Base-by-base conservation (phyloP, 2,113 vertebrate genomes). In the Rhizomys pruinosus region DNA sequence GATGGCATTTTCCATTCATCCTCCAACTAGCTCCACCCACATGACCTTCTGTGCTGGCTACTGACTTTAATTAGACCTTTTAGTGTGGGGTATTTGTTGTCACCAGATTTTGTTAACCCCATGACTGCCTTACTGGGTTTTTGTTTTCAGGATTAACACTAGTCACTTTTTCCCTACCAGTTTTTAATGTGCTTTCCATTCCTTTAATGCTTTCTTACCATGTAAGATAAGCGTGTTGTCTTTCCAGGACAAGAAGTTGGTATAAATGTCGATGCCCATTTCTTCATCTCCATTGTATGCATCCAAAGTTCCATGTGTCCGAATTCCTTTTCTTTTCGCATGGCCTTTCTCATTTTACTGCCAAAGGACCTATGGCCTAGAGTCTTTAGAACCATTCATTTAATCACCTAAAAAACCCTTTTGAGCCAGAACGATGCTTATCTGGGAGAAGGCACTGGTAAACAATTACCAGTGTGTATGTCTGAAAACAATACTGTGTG, bases 201-300 rank as follows among this genome's bases (percentile, higher is more conserved):
- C 82, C 92, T 94, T 86, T 97, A 90, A 95, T 92, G 86, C 97
- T 97, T 97, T 96, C 94, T 97, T 96, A 80, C 87, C 95, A 44
- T 20, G 1, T 84, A 47, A 91, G 66, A 3, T 82, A 44, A 91
- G 52, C 22, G 42, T 61, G 72, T 81, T 95, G 32, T 92, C 23
- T 90, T 84, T 95, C 34, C 68, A 84, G 16, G 80, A 78, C 8
- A 32, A 63, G 20, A 92, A 89, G 7, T 44, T 87, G 34, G 16
- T 93, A 0, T 77, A 71, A 39, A 27, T 84, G 89, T 92, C 81
- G 32, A 84, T 80, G 39, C 27, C n/a, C 61, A 6, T 74, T 71
- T 85, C 71, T 69, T 95, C 84, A 95, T 92, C 91, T 97, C 87
- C 97, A 80, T 89, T 96, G 91, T 95, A 92, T 96, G 87, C 91